Evolutionary conservation across 2,888 invertebrate genomes (phyloP).

Genomic region (Lucinisca nassula): DNA sequence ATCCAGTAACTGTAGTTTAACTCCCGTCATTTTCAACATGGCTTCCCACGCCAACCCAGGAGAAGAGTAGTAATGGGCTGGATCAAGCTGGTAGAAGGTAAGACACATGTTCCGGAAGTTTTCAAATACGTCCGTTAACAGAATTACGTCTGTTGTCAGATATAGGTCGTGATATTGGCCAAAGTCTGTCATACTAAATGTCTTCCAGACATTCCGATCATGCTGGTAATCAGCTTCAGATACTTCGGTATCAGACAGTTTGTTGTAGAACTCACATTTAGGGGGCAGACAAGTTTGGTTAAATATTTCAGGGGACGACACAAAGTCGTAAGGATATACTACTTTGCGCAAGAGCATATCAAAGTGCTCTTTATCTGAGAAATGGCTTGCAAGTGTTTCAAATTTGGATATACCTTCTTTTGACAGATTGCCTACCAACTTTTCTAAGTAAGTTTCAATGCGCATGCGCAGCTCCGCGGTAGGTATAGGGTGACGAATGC

Average conservation of each 20-base stretch:
- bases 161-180: conserved; percentile 55
- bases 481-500: no score
- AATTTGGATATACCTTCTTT: not conserved
- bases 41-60: no score
- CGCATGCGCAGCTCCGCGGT: no score
- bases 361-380: not conserved
- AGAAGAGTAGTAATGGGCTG: no score
- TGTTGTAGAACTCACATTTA: not conserved
- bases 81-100: conserved; percentile 73
- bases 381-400: not conserved
- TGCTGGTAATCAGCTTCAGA: no score
- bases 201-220: conserved; percentile 58
- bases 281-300: no score
- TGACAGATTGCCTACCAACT: conserved; percentile 26
- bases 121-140: conserved; percentile 84
- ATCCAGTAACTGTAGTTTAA: no score
- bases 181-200: no score
- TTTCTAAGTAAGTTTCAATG: no score
- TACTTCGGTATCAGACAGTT: not conserved
- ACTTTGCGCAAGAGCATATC: conserved; percentile 50
- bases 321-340: conserved; percentile 7
- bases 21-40: no score
- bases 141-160: conserved; percentile 77
- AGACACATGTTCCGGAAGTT: conserved; percentile 77
- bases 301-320: not conserved